These are phyloP conservation scores for Scyliorhinus canicula DNA, from an alignment of 2,797 vertebrate species.

Conservation along the genomic window DNA sequence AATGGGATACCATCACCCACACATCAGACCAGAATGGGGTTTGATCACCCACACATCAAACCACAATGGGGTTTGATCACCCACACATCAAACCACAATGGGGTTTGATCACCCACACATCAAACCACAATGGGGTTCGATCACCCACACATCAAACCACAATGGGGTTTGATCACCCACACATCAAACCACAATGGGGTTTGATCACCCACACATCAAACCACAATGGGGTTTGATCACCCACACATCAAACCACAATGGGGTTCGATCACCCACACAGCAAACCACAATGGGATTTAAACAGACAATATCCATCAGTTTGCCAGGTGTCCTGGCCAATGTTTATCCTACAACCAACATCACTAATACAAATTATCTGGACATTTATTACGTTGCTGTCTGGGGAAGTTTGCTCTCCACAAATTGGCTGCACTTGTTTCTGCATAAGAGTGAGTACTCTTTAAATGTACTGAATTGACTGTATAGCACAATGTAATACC, in stretches of 20 bases:
- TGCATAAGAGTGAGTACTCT: not conserved
- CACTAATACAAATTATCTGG: no score
- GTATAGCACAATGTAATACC: not conserved
- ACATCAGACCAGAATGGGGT: not conserved
- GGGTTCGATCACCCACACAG: not conserved
- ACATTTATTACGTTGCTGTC: no score
- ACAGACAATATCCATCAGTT: no score
- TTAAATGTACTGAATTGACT: not conserved
- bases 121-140: not conserved
- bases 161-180: not conserved
- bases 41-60: not conserved
- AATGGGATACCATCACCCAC: not conserved
- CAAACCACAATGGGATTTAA: not conserved
- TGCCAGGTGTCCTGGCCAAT: no score
- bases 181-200: not conserved
- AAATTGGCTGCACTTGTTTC: not conserved
- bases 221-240: not conserved
- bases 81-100: not conserved
- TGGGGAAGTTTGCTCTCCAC: not conserved
- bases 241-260: not conserved
- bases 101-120: not conserved
- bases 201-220: not conserved
- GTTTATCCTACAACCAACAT: no score
- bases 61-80: not conserved
- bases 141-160: not conserved